A percentile compares a stretch with the other conserved stretches of the same genome.
These are phyloP conservation scores for Otus scops DNA, from an alignment of 2,797 vertebrate genomes.

Conservation along the genomic window DNA sequence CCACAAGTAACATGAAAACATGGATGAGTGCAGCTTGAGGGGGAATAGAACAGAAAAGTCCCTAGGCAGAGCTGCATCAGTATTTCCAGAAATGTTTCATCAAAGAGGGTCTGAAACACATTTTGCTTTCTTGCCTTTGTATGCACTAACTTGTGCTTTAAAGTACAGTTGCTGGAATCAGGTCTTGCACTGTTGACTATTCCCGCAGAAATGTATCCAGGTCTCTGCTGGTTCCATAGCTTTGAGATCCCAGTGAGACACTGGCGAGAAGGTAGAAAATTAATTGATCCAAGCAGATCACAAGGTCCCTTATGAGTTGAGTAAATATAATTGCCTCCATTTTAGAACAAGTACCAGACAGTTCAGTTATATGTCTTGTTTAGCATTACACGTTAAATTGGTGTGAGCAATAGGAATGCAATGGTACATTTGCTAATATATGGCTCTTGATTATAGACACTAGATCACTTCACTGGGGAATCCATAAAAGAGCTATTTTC, in stretches of 20 bases:
- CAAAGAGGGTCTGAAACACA: background rate
- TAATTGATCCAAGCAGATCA: background rate
- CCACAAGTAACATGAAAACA: background rate
- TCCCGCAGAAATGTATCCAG: background rate
- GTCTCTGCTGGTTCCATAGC: background rate
- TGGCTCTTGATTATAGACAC: background rate
- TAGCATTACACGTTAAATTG: background rate
- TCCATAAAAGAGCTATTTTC: background rate
- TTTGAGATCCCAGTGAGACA: background rate
- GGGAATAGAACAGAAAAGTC: background rate
- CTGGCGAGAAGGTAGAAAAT: background rate
- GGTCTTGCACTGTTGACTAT: background rate
- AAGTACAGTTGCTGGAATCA: background rate
- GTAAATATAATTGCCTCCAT: background rate
- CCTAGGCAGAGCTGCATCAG: background rate
- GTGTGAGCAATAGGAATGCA: background rate
- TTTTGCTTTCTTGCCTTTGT: background rate
- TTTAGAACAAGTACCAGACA: background rate
- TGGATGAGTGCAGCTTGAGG: background rate
- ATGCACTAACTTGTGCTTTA: background rate
- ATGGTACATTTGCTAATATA: background rate
- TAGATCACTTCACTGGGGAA: background rate
- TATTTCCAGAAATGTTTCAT: background rate
- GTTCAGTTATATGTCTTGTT: background rate
- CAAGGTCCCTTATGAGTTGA: background rate